Evolutionary conservation across 2,113 vertebrate genomes (phyloP), one percentile per base, ranked within the genome.

Genomic region (Silurus asotus): DNA sequence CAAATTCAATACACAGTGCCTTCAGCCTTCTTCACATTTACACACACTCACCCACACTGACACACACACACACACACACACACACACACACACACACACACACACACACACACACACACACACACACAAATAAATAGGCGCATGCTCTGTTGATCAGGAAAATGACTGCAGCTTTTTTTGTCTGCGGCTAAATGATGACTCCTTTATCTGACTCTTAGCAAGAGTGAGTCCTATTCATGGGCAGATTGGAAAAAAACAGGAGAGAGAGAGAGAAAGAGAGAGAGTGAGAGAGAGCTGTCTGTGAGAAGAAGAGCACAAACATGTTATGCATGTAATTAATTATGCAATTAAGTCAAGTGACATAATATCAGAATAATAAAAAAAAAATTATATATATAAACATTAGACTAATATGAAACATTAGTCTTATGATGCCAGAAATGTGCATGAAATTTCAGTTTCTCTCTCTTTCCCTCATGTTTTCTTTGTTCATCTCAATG

Each of bases 101-200:
- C 56, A 81, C 58, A 80, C 78, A 81, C 78, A 62, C 56, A 81
- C 79, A 62, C 58, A 64, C 79, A 62, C 79, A 59, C 28, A 72
- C 82, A 74, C 25, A 59, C 67, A 74, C 67, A 74, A 67, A 83
- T 53, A 48, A 37, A 83, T 51, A 37, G 25, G 17, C 28, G 75
- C 56, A 84, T 61, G 88, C 84, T 86, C 81, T 59, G 72, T 37
- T 84, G 75, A 84, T 78, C 84, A 84, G 84, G 67, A 86, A 88
- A 86, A 84, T 84, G 79, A 88, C 80, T 88, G 79, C 85, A 86
- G 70, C 83, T 84, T 84, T 45, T 69, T 88, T 88, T 81, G 88
- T 88, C 84, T 81, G 56, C 53, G 58, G 48, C 69, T 88, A 88
- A 88, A 86, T 88, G 78, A 88, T 80, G 76, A 85, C 85, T 88